A percentile compares a stretch with the other conserved stretches of the same genome.
Evolutionary conservation across 2,797 vertebrate genomes (phyloP).

Genomic region (Adelosebastes latens): DNA sequence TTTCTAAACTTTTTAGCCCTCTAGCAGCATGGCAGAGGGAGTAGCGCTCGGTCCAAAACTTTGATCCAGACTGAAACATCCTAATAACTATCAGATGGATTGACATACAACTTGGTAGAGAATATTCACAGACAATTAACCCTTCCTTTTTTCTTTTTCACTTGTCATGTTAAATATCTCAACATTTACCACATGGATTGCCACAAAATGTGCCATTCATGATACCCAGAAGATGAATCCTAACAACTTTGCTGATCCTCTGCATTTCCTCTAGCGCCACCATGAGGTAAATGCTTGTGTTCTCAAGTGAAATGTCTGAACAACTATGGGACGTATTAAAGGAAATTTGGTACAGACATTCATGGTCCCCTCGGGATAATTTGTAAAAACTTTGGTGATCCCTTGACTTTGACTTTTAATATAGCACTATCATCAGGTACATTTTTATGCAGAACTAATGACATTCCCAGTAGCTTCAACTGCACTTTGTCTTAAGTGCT

Average conservation of each 20-base stretch:
- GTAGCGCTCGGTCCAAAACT: background rate
- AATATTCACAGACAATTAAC: background rate
- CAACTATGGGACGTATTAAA: background rate
- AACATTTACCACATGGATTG: background rate
- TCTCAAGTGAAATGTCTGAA: background rate
- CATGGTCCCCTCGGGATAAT: background rate
- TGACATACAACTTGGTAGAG: background rate
- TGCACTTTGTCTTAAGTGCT: background rate
- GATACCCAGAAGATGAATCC: background rate
- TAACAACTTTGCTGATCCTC: background rate
- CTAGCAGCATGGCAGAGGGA: background rate
- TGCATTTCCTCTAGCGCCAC: too few species aligned
- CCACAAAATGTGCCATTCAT: background rate
- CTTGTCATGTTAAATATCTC: background rate
- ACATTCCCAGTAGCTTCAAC: background rate
- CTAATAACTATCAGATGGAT: background rate
- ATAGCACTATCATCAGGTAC: background rate
- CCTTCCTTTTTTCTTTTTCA: background rate
- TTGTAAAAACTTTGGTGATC: background rate
- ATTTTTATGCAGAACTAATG: background rate
- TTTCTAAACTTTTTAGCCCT: background rate
- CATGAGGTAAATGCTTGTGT: background rate
- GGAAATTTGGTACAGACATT: background rate
- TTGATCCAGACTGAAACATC: background rate
- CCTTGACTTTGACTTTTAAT: background rate